Evolutionary conservation across 1,140 invertebrate genomes (phyloP), one percentile per base, ranked within the genome.

Genomic region (Ooceraea biroi): DNA sequence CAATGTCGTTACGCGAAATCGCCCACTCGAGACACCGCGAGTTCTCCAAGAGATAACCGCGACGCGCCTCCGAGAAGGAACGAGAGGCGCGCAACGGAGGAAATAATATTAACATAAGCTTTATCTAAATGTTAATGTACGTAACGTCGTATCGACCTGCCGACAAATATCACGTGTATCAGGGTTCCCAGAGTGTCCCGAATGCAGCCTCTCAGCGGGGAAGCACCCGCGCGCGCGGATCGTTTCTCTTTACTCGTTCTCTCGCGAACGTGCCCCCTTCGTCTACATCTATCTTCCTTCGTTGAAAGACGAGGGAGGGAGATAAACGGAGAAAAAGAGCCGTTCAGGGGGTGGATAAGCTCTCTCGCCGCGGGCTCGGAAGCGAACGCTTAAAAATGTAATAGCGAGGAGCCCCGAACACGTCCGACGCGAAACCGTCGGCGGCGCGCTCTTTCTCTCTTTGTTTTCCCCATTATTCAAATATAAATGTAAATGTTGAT

Each of bases 401-500:
- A 94, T 94, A 94, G 91, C 92, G 73, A 82, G 83, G 83, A 85
- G 77, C 55, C 50, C 76, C 30, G 65, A 82, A 88, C 80, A 71
- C 87, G 71, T 85, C 77, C 84, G 69, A 84, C 74, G 88, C 84
- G 87, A 86, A 90, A 84, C 76, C 52, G 76, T 80, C 76, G 50
- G 71, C 89, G 74, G 82, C 83, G 82, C 77, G 36, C 36, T 36
- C 36, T 69, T 84, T 85, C 89, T 88, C 91, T 93, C 93, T 94
- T 94, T 94, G 94, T 93, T 94, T 94, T 83, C 93, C 88, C 93
- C 93, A 94, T 94, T 94, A 94, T 94, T 94, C 94, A 94, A 94
- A 94, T 94, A 94, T 94, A 94, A 94, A 94, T 94, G 94, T 94
- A 94, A 94, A 94, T 94, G 94, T 94, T 94, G 93, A 94, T 94